Conservation (phyloP, 2,113 vertebrate genomes). For the Noturus placidus region DNA sequence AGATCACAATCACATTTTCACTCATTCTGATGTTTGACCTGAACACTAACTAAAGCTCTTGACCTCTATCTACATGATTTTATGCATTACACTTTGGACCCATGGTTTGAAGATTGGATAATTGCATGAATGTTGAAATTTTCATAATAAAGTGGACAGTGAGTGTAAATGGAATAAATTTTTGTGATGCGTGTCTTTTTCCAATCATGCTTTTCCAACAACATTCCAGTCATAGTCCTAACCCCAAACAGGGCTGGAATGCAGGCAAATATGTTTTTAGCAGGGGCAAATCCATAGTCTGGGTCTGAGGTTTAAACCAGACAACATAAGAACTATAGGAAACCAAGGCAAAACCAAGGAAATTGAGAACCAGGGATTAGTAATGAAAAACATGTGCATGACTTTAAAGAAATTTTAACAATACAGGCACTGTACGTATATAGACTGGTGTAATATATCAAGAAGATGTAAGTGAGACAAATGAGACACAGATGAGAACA, state of each 20-base stretch:
- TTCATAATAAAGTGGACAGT: background rate
- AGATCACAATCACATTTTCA: background rate
- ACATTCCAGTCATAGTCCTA: slow-evolving; percentile 18
- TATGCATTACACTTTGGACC: background rate
- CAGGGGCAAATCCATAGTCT: background rate
- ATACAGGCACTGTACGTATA: background rate
- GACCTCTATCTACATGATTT: background rate
- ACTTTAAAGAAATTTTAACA: background rate
- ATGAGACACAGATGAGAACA: slow-evolving; percentile 26
- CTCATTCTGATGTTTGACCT: background rate
- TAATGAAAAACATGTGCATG: slow-evolving; percentile 29
- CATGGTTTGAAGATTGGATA: background rate
- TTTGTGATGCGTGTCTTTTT: background rate
- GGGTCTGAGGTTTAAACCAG: background rate
- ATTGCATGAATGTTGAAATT: background rate
- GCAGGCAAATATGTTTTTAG: background rate
- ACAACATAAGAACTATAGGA: background rate
- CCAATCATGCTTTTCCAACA: background rate
- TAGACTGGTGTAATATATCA: background rate
- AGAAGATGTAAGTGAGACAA: slow-evolving; percentile 16
- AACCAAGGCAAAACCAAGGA: slow-evolving; percentile 11
- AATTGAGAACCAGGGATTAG: background rate
- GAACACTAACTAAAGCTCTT: background rate
- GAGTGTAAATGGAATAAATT: background rate
- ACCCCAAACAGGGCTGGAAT: background rate